Evolutionary conservation across 1,140 invertebrate species (phyloP), one percentile per base, ranked within the genome.

Genomic region (Tachypleus tridentatus): DNA sequence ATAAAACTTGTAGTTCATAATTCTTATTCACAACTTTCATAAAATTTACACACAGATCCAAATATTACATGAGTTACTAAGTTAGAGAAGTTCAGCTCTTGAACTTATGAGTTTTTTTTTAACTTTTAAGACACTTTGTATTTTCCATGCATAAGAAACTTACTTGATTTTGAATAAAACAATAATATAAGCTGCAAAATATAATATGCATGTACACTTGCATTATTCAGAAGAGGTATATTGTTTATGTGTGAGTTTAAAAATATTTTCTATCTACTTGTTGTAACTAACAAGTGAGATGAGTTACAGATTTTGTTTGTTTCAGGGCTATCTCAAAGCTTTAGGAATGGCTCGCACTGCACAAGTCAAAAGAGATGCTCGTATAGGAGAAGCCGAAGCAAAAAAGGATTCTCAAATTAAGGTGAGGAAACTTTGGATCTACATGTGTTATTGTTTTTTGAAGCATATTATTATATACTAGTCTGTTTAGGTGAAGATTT

Each of bases 381-480:
- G 93, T 61, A 97, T 98, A 70, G 94, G 94, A 49, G 94, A 98
- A 77, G 94, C 94, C 0, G 93, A 97, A 77, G 94, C 94, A 4
- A 63, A 67, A 10, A 29, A 85, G 57, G 91, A 94, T 75, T 88
- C 90, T 11, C 82, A 85, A 70, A 94, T 96, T 65, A 91, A 92
- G 74, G 91, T 65, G 9, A 56, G 48, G 49, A 64, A 29, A 29
- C 29, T 29, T 29, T 29, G 29, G 29, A 29, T 29, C 29, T 29
- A 29, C 29, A 29, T 29, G 2, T 29, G 29, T 29, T 29, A 29
- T 29, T 29, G 29, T 29, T 29, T 29, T 29, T 29, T 29, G 0
- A 29, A 29, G 29, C 2, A 29, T 29, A 29, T 29, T 29, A 29
- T 29, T 29, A 29, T 29, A 29, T 29, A 29, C 29, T 29, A 29